Evolutionary conservation across 2,797 vertebrate species (phyloP), one percentile per base, ranked within the genome.

Genomic region (Somateria mollissima): DNA sequence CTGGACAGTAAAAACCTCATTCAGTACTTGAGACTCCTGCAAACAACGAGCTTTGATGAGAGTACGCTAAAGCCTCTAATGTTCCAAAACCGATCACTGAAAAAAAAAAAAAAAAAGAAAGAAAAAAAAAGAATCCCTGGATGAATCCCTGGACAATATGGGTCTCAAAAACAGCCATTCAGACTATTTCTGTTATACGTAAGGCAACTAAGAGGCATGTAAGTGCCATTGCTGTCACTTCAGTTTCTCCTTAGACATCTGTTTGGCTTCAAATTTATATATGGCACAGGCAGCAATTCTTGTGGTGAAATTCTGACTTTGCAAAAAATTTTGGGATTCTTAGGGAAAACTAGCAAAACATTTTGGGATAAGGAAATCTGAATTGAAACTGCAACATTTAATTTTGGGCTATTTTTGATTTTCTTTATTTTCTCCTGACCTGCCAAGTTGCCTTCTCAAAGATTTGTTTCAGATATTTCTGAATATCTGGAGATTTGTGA

Each of bases 1-100:
- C 82, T 20, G 76, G 79, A 87, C 82, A 77, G 79, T 77, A 92
- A 96, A 92, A 85, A 21, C 80, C 85, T 94, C 84, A 87, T 62
- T 94, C 89, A 94, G 18, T 81, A 90, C 41, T 83, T 81, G 73
- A 94, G 83, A 92, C 41, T 13, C 32, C 28, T 66, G 64, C 30
- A 91, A 94, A 94, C 54, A 92, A 58, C 36, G 24, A 74, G 16
- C 69, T 89, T 92, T 95, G 84, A 61, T 74, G 75, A 67, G 17
- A 77, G 53, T 21, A 67, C 15, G 43, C 39, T 80, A 87, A 74
- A 91, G 65, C 24, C n/a, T 76, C 28, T 66, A 90, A n/a, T 0
- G 3, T 9, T 82, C n/a, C 17, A 79, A 69, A 82, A 80, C 18
- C 81, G 47, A n/a, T 41, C 28, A 53, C 41, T 78, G 21, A 6